A percentile compares a stretch with the other conserved stretches of the same genome.
Conservation (phyloP, 2,888 invertebrate genomes). For the Blastobasis adustella region DNA sequence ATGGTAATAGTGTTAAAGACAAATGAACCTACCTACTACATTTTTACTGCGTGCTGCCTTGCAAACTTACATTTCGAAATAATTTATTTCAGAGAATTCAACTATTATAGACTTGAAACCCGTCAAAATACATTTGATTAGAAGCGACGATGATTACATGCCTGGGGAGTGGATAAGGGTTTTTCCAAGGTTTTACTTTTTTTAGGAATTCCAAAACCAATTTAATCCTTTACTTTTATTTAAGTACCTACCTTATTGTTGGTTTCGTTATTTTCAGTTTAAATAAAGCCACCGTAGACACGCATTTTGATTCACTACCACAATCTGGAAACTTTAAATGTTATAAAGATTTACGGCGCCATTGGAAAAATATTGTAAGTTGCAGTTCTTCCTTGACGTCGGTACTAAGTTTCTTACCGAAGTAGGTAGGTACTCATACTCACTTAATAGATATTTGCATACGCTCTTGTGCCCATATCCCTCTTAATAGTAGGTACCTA, state of each 20-base stretch:
- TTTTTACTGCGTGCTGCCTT: background rate
- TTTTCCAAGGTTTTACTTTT: conserved; percentile 43
- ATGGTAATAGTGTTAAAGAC: conserved; percentile 27
- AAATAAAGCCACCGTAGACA: conserved; percentile 52
- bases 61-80: too few species aligned
- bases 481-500: too few species aligned
- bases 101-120: conserved; percentile 35
- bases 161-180: conserved; percentile 54
- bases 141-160: conserved; percentile 29
- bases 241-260: background rate
- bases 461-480: too few species aligned
- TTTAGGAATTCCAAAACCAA: background rate
- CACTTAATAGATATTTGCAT: too few species aligned
- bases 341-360: conserved; percentile 64
- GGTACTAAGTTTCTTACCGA: background rate
- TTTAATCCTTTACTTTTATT: background rate
- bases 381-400: background rate
- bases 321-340: conserved; percentile 42
- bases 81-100: too few species aligned
- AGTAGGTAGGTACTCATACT: too few species aligned
- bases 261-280: conserved; percentile 32
- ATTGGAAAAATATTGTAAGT: conserved; percentile 72
- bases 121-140: conserved; percentile 46
- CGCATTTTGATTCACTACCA: conserved; percentile 34
- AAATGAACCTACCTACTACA: background rate